These are phyloP conservation scores for Scomber scombrus DNA, from an alignment of 2,113 vertebrate genomes.

Conservation along the genomic window DNA sequence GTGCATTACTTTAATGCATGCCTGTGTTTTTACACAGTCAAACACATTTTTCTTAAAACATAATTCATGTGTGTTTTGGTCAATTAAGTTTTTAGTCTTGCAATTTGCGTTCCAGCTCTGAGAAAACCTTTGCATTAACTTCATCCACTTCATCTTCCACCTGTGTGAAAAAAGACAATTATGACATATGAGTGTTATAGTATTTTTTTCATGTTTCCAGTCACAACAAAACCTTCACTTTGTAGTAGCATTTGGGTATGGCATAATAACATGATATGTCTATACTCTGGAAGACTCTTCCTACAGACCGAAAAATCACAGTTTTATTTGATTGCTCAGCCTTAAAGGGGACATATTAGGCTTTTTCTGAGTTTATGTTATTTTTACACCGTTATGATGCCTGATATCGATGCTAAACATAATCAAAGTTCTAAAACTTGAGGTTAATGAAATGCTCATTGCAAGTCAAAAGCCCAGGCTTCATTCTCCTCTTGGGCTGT, in stretches of 20 bases:
- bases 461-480: too few species aligned
- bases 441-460: too few species aligned
- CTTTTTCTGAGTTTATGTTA: too few species aligned
- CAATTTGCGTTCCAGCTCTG: slow-evolving; percentile 83
- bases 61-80: background rate
- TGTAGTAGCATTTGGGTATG: background rate
- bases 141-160: slow-evolving; percentile 88
- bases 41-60: background rate
- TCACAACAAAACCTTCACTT: background rate
- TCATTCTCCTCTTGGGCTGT: too few species aligned
- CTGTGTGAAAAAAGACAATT: slow-evolving; percentile 61
- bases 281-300: background rate
- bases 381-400: too few species aligned
- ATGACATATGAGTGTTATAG: background rate
- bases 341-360: too few species aligned
- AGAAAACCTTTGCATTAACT: slow-evolving; percentile 82
- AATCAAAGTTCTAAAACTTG: too few species aligned
- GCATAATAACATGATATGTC: background rate
- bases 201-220: background rate
- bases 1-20: background rate
- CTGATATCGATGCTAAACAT: too few species aligned
- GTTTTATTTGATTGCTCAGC: background rate
- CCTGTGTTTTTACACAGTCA: slow-evolving; percentile 12
- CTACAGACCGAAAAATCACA: background rate
- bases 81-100: slow-evolving; percentile 61